Evolutionary conservation across 2,113 vertebrate species (phyloP).

Genomic region (Burhinus bistriatus): DNA sequence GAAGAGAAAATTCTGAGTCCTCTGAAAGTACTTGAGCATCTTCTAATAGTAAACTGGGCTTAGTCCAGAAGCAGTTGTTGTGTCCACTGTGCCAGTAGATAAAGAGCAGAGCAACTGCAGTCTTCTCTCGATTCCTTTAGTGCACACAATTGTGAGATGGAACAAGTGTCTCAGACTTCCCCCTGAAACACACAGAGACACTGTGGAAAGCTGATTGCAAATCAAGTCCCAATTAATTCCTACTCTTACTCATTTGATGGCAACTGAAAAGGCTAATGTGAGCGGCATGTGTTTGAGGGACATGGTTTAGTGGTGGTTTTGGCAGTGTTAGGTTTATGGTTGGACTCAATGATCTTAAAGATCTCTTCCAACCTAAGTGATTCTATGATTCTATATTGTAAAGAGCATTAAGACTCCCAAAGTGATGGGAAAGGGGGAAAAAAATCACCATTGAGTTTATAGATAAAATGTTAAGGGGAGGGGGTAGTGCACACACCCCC

Average conservation of each 20-base stretch:
- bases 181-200: background rate
- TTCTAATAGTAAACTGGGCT: background rate
- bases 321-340: too few species aligned
- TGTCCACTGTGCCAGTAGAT: background rate
- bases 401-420: background rate
- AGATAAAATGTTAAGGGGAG: background rate
- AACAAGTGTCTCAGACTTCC: background rate
- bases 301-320: too few species aligned
- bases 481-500: fast-evolving
- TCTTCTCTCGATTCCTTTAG: background rate
- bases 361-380: too few species aligned
- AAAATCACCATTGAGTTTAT: background rate
- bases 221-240: background rate
- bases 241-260: background rate
- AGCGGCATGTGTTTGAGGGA: background rate
- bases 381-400: background rate
- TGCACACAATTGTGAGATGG: fast-evolving
- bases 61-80: background rate
- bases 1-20: background rate
- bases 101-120: background rate
- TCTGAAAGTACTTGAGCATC: background rate
- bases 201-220: background rate
- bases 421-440: background rate
- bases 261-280: background rate
- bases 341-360: too few species aligned